Evolutionary conservation across 2,888 invertebrate genomes (phyloP), one percentile per base, ranked within the genome.

Genomic region (Ormia ochracea): DNA sequence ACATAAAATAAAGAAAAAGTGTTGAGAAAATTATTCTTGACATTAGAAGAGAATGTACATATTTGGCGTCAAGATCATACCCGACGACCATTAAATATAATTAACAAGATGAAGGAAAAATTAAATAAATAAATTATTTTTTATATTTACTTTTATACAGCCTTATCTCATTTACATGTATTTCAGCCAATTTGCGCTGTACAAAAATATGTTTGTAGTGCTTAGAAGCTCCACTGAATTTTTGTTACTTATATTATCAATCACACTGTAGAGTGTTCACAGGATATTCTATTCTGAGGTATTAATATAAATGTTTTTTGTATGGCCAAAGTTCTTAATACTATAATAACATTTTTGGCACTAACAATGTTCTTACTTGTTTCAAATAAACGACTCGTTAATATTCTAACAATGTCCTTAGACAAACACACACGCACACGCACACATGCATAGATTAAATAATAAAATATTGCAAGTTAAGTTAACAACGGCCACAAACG

Each of bases 291-390:
- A 45, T 52, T 76, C 4, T 41, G 10, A 36, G 65, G 74, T 79
- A 79, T 74, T 79, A 69, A 87, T 86, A 87, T 87, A 86, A 87
- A 83, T 87, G 78, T 65, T 45, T 66, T 74, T 56, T 63, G 56
- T 59, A 63, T 82, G 83, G 83, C 81, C 79, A 79, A 82, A 84
- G 81, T 84, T 84, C 75, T 81, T 81, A 80, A 84, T 83, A 78
- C 78, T 54, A 74, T 81, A 76, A 81, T 82, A 81, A 82, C 52
- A 70, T 82, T 63, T 69, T 78, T 63, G 61, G 21, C 72, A 69
- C 58, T 52, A 56, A 65, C 61, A 68, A 76, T 56, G 33, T 65
- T 58, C 72, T 61, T 75, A 78, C 61, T 68, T 68, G 54, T 79
- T 63, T 56, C 45, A 72, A 75, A 78, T 73, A 72, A 74, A 65